These are phyloP conservation scores for Oryzias celebensis DNA, from an alignment of 2,113 vertebrate species.

Conservation along the genomic window DNA sequence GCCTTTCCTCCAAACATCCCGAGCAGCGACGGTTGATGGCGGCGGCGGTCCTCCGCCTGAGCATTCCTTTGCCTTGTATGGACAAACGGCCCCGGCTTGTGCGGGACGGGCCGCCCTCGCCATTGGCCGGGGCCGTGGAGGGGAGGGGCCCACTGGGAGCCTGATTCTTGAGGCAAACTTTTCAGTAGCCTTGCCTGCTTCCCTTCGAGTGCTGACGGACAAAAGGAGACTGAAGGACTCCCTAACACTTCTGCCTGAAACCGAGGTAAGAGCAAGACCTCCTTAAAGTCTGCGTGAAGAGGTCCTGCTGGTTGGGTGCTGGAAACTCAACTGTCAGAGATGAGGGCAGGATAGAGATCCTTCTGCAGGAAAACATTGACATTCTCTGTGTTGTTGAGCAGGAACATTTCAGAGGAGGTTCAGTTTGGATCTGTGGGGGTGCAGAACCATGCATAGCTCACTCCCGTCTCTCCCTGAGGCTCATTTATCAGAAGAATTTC, in stretches of 20 bases:
- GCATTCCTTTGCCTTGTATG: slow-evolving; percentile 92
- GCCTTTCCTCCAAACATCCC: slow-evolving; percentile 72
- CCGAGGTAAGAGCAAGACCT: slow-evolving; percentile 65
- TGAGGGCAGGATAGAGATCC: slow-evolving; percentile 21
- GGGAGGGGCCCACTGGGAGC: slow-evolving; percentile 56
- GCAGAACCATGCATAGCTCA: slow-evolving; percentile 17
- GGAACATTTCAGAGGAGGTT: neutral
- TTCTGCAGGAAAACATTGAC: slow-evolving; percentile 12
- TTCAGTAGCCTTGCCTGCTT: slow-evolving; percentile 64
- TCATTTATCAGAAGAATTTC: slow-evolving; percentile 57
- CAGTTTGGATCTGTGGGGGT: neutral
- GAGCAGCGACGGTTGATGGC: slow-evolving; percentile 22
- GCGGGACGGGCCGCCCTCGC: slow-evolving; percentile 29
- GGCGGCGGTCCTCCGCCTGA: slow-evolving; percentile 57
- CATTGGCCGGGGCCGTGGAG: slow-evolving; percentile 72
- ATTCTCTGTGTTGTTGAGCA: slow-evolving; percentile 4
- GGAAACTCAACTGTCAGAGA: slow-evolving; percentile 31
- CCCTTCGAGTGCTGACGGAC: slow-evolving; percentile 63
- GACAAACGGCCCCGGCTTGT: slow-evolving; percentile 76
- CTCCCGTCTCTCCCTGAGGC: slow-evolving; percentile 23
- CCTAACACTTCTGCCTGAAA: slow-evolving; percentile 58
- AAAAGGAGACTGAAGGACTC: slow-evolving; percentile 57
- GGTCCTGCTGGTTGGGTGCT: neutral
- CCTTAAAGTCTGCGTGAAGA: neutral
- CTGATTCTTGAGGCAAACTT: slow-evolving; percentile 79